Evolutionary conservation across 1,140 invertebrate genomes (phyloP), one percentile per base, ranked within the genome.

Genomic region (Phymastichus coffea): DNA sequence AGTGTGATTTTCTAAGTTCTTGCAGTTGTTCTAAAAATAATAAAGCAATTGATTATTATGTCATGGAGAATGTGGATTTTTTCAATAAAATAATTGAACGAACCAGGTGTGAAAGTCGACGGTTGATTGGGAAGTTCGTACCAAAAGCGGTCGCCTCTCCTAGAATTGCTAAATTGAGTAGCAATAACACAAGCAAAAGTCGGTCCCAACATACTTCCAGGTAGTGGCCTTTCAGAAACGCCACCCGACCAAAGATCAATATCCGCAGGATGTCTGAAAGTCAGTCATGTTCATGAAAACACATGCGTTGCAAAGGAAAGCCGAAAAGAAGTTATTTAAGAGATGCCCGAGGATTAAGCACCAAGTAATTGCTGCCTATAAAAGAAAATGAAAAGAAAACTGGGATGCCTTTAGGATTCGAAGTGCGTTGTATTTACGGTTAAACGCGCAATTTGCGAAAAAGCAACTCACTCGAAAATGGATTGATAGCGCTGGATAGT

Each of bases 141-240:
- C 93, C 95, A 99, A 77, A 97, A 98, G 70, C 95, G 85, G 76
- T 99, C 97, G 44, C 96, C 97, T 61, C 89, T 82, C 69, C 95
- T 84, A 1, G 92, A 85, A 68, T 93, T 92, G 66, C 90, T 92
- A 78, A 98, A 97, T 78, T 99, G 97, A 37, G 96, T 95, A 23
- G 93, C 94, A 65, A 99, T 95, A 43, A 99, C 85, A 71, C 96
- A 99, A 49, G 94, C 90, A 77, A 99, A 97, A 48, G 94, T 97
- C 4, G 95, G 94, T 35, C 95, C 95, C 23, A 97, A 82, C 86
- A 97, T 91, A 30, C 91, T 93, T 35, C 92, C 92, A 9, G 89
- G 89, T 40, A 95, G 79, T 2, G 91, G 87, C 47, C 88, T 84
- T 75, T 98, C 95, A 1, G 92, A 93, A 1, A 97, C 93, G 38